A percentile compares a stretch with the other conserved stretches of the same genome.
These are phyloP conservation scores for Theonella swinhoei DNA, from an alignment of 37 sponge, comb jelly and placozoan species.

Conservation along the genomic window DNA sequence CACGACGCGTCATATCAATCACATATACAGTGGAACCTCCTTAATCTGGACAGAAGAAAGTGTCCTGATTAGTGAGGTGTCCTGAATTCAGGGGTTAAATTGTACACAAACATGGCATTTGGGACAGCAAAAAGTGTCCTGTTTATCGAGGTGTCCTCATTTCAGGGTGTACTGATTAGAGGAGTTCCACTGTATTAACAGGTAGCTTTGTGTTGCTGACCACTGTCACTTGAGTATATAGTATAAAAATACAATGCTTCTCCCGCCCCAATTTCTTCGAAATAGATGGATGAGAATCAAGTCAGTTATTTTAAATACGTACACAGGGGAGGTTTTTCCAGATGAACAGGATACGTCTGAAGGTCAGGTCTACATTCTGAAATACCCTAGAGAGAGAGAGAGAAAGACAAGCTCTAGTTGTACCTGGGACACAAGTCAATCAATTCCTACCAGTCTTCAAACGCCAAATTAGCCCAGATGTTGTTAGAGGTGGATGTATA, in stretches of 20 bases:
- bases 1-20: no score
- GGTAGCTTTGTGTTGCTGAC: not conserved
- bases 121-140: no score
- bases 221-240: not conserved
- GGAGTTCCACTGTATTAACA: no score
- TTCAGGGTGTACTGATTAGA: no score
- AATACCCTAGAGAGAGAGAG: slow-evolving; percentile 33
- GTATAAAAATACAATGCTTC: not conserved
- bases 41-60: no score
- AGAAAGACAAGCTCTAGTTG: not conserved
- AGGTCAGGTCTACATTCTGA: slow-evolving; percentile 47
- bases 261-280: not conserved
- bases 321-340: slow-evolving; percentile 80
- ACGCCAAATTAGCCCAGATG: slow-evolving; percentile 73
- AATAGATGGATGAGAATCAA: no score
- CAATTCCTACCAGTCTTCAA: slow-evolving; percentile 70
- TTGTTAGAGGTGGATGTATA: slow-evolving; percentile 40
- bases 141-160: no score
- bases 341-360: slow-evolving; percentile 46
- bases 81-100: no score
- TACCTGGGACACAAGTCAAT: not conserved
- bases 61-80: no score
- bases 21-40: no score
- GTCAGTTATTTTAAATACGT: no score
- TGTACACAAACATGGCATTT: no score